Conservation (phyloP, 2,888 invertebrate genomes). For the Agriotes lineatus region DNA sequence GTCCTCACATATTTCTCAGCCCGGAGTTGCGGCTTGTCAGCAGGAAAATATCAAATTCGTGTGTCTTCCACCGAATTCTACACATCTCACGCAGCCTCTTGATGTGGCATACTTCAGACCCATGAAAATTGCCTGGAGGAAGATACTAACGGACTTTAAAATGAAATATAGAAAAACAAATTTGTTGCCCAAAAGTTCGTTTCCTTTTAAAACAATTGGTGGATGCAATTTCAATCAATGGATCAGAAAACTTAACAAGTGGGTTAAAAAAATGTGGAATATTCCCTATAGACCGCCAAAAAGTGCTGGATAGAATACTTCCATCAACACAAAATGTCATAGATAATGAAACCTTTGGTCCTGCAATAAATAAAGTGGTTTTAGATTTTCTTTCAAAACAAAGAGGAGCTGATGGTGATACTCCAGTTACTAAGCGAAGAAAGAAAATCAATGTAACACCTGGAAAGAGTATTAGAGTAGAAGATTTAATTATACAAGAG, state of each 20-base stretch:
- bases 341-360: not conserved
- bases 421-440: not conserved
- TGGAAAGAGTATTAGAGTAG: not conserved
- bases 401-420: not conserved
- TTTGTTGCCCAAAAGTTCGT: not conserved
- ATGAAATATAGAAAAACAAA: slow-evolving; percentile 11
- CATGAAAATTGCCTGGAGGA: slow-evolving; percentile 51
- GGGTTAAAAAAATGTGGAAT: not conserved
- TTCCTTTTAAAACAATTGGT: slow-evolving; percentile 19
- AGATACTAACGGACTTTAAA: not conserved
- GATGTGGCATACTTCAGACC: slow-evolving; percentile 54
- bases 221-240: not conserved
- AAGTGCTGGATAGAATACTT: not conserved
- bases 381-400: not conserved
- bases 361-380: not conserved
- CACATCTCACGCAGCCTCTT: slow-evolving; percentile 49
- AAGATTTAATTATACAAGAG: not conserved
- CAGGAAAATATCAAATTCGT: slow-evolving; percentile 56
- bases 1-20: slow-evolving; percentile 14
- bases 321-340: not conserved
- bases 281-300: not conserved
- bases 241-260: not conserved
- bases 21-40: slow-evolving; percentile 30
- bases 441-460: not conserved
- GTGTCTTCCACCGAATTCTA: slow-evolving; percentile 54